Base-by-base conservation (phyloP, 1,140 invertebrate genomes). In the Mizuhopecten yessoensis region DNA sequence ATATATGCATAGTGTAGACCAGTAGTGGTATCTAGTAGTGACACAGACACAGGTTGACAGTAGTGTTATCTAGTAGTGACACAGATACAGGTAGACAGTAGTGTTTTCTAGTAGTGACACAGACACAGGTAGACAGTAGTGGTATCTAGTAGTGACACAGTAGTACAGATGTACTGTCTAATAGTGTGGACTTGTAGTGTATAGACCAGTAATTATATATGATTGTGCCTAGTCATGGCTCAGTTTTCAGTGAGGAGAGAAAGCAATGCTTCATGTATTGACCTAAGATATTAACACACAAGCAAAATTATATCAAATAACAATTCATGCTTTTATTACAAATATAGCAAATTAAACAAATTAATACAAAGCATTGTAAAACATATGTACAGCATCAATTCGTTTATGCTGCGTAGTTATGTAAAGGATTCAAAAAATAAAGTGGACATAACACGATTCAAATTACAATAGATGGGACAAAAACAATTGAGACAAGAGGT, bases 271-370 rank as follows among this genome's bases (percentile, higher is more conserved):
- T 23, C 11, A 75, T 29, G 17, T n/a, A 75, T 75, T 23, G 23
- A 75, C 57, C n/a, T n/a, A 75, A 75, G 57, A 75, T n/a, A 75
- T 5, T n/a, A n/a, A n/a, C 11, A 75, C 57, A 75, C 57, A 75
- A 75, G 23, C 2, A 75, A 75, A n/a, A 29, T 29, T 75, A 29
- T 75, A 75, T 75, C 57, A 75, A 57, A 57, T 29, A 75, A 75
- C 57, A 75, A 49, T 0, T 9, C 5, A 75, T 5, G 23, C 29
- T 57, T 75, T 75, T 29, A 75, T 75, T 29, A 75, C 11, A 0
- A 7, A 29, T 75, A 29, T 29, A 39, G 36, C 13, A 39, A 75
- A 49, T 2, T 49, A 13, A 49, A 49, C 45, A 49, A 39, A 45
- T 17, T 13, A 45, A 45, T 20, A 45, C 42, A 45, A 75, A 75